These are phyloP conservation scores for Ceratotherium simum DNA, from an alignment of 2,113 vertebrate species.

Conservation along the genomic window DNA sequence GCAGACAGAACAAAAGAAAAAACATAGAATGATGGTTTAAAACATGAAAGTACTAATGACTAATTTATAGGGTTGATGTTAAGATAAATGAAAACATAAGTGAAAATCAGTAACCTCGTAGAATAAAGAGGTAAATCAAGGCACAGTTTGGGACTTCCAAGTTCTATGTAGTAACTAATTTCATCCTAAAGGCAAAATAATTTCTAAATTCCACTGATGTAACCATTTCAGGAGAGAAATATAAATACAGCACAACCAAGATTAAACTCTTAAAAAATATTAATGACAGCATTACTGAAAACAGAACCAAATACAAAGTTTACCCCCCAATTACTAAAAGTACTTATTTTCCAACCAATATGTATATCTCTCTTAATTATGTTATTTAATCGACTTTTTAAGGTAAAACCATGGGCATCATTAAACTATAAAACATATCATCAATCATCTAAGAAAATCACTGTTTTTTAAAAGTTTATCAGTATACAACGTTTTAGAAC, in stretches of 20 bases:
- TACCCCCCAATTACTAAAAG: not conserved
- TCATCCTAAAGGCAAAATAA: not conserved
- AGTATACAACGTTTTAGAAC: constrained; percentile 48
- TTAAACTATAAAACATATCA: constrained; percentile 24
- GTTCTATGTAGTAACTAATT: not conserved
- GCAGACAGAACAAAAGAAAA: not conserved
- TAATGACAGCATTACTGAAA: not conserved
- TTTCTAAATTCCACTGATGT: not conserved
- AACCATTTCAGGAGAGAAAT: not conserved
- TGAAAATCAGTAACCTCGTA: not conserved
- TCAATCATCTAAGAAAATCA: constrained; percentile 37
- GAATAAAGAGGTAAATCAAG: not conserved
- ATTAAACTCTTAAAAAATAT: not conserved
- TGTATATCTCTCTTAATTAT: not conserved
- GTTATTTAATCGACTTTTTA: constrained; percentile 32
- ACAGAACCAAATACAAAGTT: constrained; percentile 14
- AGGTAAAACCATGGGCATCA: not conserved
- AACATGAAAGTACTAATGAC: not conserved
- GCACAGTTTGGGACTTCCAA: not conserved
- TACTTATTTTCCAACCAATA: not conserved
- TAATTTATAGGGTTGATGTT: not conserved
- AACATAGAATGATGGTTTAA: not conserved
- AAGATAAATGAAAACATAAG: not conserved
- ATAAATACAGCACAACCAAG: not conserved
- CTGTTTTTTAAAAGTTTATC: constrained; percentile 1